Evolutionary conservation across 2,797 vertebrate species (phyloP).

Genomic region (Poecilia wingei): DNA sequence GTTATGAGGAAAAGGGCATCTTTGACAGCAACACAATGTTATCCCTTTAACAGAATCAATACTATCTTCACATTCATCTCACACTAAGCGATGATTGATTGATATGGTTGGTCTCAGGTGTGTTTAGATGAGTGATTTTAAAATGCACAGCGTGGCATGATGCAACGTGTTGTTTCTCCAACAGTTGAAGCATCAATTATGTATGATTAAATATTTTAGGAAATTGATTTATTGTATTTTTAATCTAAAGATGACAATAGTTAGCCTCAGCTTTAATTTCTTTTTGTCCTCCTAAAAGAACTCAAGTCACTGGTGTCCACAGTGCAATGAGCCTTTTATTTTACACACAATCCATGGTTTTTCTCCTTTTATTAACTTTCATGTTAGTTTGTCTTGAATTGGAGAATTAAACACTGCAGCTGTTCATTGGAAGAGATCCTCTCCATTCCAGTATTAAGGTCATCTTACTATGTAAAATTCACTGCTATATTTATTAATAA

Average conservation of each 20-base stretch:
- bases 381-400: too few species aligned
- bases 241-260: not conserved
- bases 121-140: not conserved
- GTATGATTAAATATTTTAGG: not conserved
- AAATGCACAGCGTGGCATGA: not conserved
- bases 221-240: not conserved
- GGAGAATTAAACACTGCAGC: too few species aligned
- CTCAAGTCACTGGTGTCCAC: too few species aligned
- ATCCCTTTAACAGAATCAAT: not conserved
- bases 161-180: too few species aligned
- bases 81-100: not conserved
- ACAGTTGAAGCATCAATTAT: not conserved
- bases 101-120: not conserved
- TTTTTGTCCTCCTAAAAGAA: too few species aligned
- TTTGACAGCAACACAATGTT: not conserved
- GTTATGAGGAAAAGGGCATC: not conserved
- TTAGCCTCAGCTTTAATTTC: not conserved
- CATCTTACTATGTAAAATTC: too few species aligned
- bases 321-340: too few species aligned
- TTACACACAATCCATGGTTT: too few species aligned
- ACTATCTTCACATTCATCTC: not conserved
- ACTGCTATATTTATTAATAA: too few species aligned
- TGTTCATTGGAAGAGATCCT: too few species aligned
- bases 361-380: too few species aligned
- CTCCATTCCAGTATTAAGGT: too few species aligned